phyloP scores from a whole-genome alignment of 2,113 vertebrate species.

The Prionailurus viverrinus region DNA sequence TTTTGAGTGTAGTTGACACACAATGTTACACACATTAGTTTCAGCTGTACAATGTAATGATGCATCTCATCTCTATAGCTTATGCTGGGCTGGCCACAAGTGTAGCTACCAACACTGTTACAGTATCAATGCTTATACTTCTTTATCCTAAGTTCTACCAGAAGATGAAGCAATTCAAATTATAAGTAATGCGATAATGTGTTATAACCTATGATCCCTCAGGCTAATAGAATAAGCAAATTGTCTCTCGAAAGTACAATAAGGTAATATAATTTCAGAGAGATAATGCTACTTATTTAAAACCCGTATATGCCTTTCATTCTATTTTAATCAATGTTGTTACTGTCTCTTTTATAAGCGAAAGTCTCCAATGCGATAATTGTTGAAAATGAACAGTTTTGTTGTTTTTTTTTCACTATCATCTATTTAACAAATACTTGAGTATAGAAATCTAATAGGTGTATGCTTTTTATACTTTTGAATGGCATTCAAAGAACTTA shows the following conservation, averaged over 20 bases:
- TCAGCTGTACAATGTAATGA: background rate
- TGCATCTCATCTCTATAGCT: background rate
- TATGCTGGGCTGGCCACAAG: background rate
- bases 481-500: background rate
- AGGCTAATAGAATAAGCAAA: background rate
- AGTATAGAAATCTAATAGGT: background rate
- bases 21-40: background rate
- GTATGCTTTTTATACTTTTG: background rate
- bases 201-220: background rate
- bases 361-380: background rate
- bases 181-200: background rate
- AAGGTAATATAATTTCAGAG: background rate
- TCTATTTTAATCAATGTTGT: background rate
- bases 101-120: background rate
- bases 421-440: background rate
- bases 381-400: background rate
- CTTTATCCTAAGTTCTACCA: background rate
- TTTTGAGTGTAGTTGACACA: background rate
- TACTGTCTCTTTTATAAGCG: background rate
- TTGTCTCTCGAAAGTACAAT: background rate
- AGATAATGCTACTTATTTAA: background rate
- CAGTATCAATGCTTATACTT: background rate
- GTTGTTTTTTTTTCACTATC: background rate
- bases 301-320: background rate
- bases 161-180: conserved; percentile 5